Evolutionary conservation across 2,888 invertebrate species (phyloP).

Genomic region (Parthenolecanium corni): DNA sequence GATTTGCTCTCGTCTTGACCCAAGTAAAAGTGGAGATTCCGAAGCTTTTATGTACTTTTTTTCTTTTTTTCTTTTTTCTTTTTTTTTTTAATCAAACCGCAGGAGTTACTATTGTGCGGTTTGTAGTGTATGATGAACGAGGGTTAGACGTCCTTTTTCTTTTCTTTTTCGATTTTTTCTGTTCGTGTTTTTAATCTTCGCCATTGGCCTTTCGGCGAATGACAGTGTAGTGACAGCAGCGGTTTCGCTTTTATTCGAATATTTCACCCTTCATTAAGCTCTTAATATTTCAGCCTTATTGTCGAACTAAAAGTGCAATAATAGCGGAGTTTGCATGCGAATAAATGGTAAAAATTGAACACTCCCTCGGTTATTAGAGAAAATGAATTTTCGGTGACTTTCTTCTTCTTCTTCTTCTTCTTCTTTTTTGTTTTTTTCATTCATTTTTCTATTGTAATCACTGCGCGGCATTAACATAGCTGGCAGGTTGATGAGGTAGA

Average conservation of each 20-base stretch:
- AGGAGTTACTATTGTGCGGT: conserved; percentile 9
- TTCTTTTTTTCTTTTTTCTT: no score
- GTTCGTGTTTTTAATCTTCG: conserved; percentile 25
- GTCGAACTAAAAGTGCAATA: conserved; percentile 4
- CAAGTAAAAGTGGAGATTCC: background rate
- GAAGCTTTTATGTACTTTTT: background rate
- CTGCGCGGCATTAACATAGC: no score
- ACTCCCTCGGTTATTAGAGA: no score
- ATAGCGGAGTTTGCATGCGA: background rate
- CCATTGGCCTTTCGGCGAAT: conserved; percentile 22
- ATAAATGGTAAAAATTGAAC: no score
- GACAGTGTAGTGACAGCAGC: conserved; percentile 6
- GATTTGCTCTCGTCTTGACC: no score
- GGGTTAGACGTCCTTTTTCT: conserved; percentile 1
- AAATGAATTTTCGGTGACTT: no score
- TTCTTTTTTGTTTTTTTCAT: no score
- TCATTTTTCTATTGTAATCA: no score
- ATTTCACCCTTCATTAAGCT: conserved; percentile 27
- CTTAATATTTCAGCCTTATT: conserved; percentile 26
- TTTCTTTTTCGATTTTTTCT: background rate
- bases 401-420: no score
- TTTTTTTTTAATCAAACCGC: conserved; percentile 24
- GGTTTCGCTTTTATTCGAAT: conserved; percentile 8
- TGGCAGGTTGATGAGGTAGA: no score
- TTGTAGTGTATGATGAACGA: background rate